Base-by-base conservation (phyloP, 2,888 invertebrate genomes). In the Eupeodes luniger region DNA sequence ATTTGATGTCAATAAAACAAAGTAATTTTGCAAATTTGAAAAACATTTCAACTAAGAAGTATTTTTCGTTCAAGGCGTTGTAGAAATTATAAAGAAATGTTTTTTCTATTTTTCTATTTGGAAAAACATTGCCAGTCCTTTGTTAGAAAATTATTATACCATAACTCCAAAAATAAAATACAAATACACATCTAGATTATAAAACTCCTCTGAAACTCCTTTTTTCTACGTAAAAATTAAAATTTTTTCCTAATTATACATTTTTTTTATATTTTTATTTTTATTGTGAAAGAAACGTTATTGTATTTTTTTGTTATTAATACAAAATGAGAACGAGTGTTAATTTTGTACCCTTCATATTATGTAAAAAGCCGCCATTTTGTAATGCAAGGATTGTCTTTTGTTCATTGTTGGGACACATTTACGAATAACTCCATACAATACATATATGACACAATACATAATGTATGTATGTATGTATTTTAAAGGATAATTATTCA, bases 361-460 rank as follows among this genome's bases (percentile, higher is more conserved):
- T 59, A 47, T 51, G n/a, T 49, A 67, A 67, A n/a, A 51, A 4
- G 12, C n/a, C n/a, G 67, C 67, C 34, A 67, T 67, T 67, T 67
- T 36, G 40, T 62, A 2, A 53, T 36, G 11, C 51, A 51, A 36
- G 67, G 36, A 67, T 67, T 34, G 51, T 67, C 49, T 66, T 67
- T 67, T 67, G 51, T 67, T 51, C 67, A 34, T 51, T 67, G 66
- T 66, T 66, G 7, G 5, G 12, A 5, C 1, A 34, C 11, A 44
- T n/a, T 16, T 16, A 5, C 14, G n/a, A 10, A 44, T 64, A 3
- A 10, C 27, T 44, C 10, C 2, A 9, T 36, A 36, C 9, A 5
- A 5, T 36, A 36, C 4, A 11, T 10, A 9, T 36, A 9, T 14
- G 3, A 4, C 40, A 40, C 40, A 40, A 40, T 40, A 40, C 6